Evolutionary conservation across 2,888 invertebrate species (phyloP), one percentile per base, ranked within the genome.

Genomic region (Eurois occulta): DNA sequence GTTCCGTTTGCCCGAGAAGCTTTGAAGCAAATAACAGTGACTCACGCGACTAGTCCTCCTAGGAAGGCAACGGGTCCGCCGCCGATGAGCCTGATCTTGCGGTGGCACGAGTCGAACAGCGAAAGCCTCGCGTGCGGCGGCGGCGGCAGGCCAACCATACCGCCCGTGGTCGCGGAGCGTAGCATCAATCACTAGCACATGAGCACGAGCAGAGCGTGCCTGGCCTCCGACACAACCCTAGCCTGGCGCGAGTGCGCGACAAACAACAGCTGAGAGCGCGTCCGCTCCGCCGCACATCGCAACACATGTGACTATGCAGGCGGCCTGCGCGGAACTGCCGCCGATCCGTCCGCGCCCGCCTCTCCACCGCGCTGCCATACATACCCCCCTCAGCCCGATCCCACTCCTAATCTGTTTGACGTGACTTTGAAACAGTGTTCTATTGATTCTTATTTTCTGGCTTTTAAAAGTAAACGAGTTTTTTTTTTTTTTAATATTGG

Each of bases 11-110:
- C 38, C 35, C 7, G 3, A 48, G 28, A 38, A 46, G 43, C n/a
- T 60, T 71, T 28, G 24, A 58, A 71, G 16, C 32, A 48, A 60
- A 75, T 35, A 32, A 24, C 24, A 21, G 28, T 55, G 48, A 95
- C 98, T 98, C 97, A 98, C 98, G 98, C 97, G 93, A 98, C 98
- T 91, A 98, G 97, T 91, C 98, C 98, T 91, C 97, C 97, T 86
- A 97, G 95, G 93, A 97, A 97, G 87, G 97, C 97, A 86, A 97
- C 97, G 65, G 97, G 97, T 77, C 97, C 97, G 82, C 97, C 97
- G 89, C 98, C 97, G 93, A 98, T 97, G 91, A 98, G 97, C 88
- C 98, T 97, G 92, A 98, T 98, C 96, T 98, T 98, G 93, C 97
- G 97, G 95, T 98, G 98, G 94, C 98, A 98, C 90, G 98, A 97